Conservation (phyloP, 2,113 vertebrate species). For the Callocephalon fimbriatum region DNA sequence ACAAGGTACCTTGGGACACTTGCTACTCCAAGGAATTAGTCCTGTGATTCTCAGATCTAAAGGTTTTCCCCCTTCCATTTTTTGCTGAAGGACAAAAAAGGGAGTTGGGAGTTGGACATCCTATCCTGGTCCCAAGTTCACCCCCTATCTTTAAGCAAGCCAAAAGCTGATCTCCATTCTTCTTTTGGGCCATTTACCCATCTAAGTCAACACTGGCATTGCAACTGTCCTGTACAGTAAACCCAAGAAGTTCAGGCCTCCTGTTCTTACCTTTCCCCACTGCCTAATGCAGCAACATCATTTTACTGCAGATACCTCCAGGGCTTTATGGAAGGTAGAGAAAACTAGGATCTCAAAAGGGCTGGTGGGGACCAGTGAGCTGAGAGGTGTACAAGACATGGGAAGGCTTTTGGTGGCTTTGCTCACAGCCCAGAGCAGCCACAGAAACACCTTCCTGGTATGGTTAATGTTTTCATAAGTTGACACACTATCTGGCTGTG, state of each 20-base stretch:
- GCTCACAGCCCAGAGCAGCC: not conserved
- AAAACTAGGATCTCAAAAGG: not conserved
- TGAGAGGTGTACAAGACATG: not conserved
- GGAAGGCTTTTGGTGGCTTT: not conserved
- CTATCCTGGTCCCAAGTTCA: constrained; percentile 15
- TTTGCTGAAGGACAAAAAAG: not conserved
- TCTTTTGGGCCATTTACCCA: not conserved
- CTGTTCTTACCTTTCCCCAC: not conserved
- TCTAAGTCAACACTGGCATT: not conserved
- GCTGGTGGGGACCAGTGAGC: not conserved
- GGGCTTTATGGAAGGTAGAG: not conserved
- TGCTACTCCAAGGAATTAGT: not conserved
- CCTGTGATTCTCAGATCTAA: not conserved
- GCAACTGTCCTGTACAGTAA: not conserved
- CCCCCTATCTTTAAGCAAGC: not conserved
- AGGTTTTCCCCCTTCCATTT: not conserved
- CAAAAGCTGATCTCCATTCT: not conserved
- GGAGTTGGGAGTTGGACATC: not conserved
- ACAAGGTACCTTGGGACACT: not conserved
- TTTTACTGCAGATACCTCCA: not conserved
- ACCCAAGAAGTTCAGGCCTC: not conserved
- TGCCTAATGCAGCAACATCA: not conserved
- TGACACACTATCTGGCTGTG: not conserved
- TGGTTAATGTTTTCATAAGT: not conserved
- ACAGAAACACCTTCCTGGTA: not conserved